Evolutionary conservation across 1,140 invertebrate genomes (phyloP).

Genomic region (Aphelenchoides besseyi): DNA sequence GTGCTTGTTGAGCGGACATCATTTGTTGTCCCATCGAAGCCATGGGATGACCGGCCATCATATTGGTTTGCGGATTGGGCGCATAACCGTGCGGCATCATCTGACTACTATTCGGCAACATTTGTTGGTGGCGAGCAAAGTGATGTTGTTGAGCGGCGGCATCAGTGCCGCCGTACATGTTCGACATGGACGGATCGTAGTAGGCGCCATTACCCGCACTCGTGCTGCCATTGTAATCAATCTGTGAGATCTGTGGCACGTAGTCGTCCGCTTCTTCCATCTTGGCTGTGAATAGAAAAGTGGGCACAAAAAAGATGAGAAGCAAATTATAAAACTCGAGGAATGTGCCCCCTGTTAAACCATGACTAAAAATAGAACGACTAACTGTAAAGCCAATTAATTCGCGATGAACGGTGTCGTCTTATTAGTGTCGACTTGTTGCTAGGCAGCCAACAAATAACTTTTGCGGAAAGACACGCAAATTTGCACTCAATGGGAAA

Average conservation of each 20-base stretch:
- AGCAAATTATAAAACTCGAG: too few species aligned
- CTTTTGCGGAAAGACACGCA: too few species aligned
- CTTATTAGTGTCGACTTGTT: too few species aligned
- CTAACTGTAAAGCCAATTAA: background rate
- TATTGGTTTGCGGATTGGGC: background rate
- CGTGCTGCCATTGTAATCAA: slow-evolving; percentile 36
- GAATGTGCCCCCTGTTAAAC: background rate
- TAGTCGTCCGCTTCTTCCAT: slow-evolving; percentile 48
- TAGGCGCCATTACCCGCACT: slow-evolving; percentile 3
- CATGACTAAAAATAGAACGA: background rate
- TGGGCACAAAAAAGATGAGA: background rate
- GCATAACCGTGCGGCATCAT: slow-evolving; percentile 18
- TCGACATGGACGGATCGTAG: slow-evolving; percentile 25
- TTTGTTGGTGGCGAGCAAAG: slow-evolving; percentile 7
- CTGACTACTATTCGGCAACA: slow-evolving; percentile 11
- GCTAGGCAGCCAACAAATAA: too few species aligned
- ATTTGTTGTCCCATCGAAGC: slow-evolving; percentile 20
- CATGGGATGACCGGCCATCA: slow-evolving; percentile 23
- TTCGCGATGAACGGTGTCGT: too few species aligned
- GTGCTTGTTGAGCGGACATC: slow-evolving; percentile 34
- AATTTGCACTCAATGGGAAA: too few species aligned
- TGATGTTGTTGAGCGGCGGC: slow-evolving; percentile 33
- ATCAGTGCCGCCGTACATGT: slow-evolving; percentile 29
- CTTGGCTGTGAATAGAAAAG: background rate
- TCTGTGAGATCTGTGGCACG: slow-evolving; percentile 48